Evolutionary conservation across 2,888 invertebrate species (phyloP), one percentile per base, ranked within the genome.

Genomic region (Drosophila macrospina): DNA sequence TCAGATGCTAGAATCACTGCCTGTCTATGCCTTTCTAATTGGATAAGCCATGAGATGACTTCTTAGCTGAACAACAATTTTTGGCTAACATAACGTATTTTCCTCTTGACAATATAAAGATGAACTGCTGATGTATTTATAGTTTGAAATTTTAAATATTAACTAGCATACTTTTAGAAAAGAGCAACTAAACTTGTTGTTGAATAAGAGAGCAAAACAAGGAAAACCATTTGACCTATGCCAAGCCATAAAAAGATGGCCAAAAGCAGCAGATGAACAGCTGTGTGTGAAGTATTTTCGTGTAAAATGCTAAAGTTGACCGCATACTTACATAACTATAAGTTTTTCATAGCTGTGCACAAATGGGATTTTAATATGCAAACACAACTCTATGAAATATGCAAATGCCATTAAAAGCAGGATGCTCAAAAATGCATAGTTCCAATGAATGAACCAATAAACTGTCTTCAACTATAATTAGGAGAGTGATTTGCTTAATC

Each of bases 321-420:
- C 70, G 55, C 55, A 44, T 36, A 51, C 51, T 62, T 54, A 65
- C 59, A 52, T 39, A 66, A 67, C 54, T 56, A 72, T 68, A 77
- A 47, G 64, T 68, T 64, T 67, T 52, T 42, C 48, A 54, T 62
- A 37, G 47, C 44, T 15, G 32, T 48, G 15, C 47, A 28, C 56
- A 68, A 67, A 72, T 69, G 71, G 36, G 47, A 48, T 65, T 62
- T 65, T 62, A 70, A 66, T 68, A 74, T 73, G 62, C 57, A 70
- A n/a, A n/a, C 47, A 61, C 48, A 60, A 59, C 24, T 67, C 30
- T 16, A 54, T 68, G 61, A 66, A 72, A 69, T 66, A 70, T 60
- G 60, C 70, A 68, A 77, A 64, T 59, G 69, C 30, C 45, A 44
- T 51, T 51, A 62, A 60, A 50, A 55, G 59, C 36, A 37, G 39